Conservation (phyloP, 2,888 invertebrate species). For the Parascotia fuliginaria region DNA sequence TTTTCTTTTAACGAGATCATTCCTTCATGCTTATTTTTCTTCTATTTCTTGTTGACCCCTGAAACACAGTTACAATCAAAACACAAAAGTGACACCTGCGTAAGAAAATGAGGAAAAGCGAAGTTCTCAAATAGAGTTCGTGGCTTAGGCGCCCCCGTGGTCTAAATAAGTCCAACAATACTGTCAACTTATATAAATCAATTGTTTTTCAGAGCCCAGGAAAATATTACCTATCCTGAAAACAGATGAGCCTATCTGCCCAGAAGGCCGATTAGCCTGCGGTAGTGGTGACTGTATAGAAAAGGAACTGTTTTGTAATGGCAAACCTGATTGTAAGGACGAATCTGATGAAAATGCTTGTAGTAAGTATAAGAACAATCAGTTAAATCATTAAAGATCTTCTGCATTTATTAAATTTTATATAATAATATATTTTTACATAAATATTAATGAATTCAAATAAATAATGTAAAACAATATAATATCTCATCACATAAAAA, state of each 20-base stretch:
- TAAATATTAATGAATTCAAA: too few relatives aligned
- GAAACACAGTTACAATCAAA: constrained; percentile 59
- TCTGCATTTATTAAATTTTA: too few relatives aligned
- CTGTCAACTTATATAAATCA: constrained; percentile 11
- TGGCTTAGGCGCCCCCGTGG: too few relatives aligned
- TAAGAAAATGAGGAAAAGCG: constrained; percentile 21
- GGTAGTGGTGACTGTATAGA: constrained; percentile 97
- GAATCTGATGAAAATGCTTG: constrained; percentile 98
- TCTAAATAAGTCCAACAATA: constrained; percentile 15
- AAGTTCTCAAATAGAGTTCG: too few relatives aligned
- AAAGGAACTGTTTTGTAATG: constrained; percentile 96
- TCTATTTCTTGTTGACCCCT: constrained; percentile 52
- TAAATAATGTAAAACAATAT: too few relatives aligned
- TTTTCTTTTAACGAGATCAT: constrained; percentile 57
- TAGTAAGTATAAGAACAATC: constrained; percentile 88
- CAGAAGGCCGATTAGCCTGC: constrained; percentile 95
- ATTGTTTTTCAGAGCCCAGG: constrained; percentile 90
- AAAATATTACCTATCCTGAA: constrained; percentile 95
- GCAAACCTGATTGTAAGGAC: constrained; percentile 96
- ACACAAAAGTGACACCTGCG: constrained; percentile 57
- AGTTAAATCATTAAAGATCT: background rate
- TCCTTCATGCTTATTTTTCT: constrained; percentile 64
- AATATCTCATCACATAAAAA: too few relatives aligned
- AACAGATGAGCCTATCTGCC: constrained; percentile 97
- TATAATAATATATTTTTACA: too few relatives aligned